Evolutionary conservation across 2,113 vertebrate genomes (phyloP).

Genomic region (Dasyprocta punctata): DNA sequence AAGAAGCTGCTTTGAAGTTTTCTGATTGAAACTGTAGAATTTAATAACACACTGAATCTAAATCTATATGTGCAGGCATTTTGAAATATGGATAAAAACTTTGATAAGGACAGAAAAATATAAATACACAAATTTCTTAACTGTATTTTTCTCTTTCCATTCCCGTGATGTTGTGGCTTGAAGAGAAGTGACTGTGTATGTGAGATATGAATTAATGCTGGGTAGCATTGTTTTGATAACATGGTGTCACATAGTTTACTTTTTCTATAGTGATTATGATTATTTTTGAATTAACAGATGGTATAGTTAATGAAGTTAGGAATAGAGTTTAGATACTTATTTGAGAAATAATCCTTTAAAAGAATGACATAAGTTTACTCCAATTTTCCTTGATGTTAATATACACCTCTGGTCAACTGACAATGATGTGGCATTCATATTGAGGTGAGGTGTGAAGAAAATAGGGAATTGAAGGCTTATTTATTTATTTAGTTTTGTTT

Average conservation of each 20-base stretch:
- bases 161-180: background rate
- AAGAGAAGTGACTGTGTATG: constrained; percentile 1
- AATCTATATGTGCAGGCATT: constrained; percentile 28
- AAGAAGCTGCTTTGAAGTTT: constrained; percentile 18
- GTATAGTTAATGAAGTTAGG: constrained; percentile 13
- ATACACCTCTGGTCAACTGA: background rate
- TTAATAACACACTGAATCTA: constrained; percentile 43
- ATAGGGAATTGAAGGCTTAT: background rate
- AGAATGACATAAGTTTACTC: constrained; percentile 10
- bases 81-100: constrained; percentile 47
- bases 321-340: constrained; percentile 22
- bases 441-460: background rate
- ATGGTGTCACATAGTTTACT: constrained; percentile 9
- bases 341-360: constrained; percentile 53
- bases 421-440: background rate
- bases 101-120: constrained; percentile 34
- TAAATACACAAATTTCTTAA: constrained; percentile 37
- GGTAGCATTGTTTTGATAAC: background rate
- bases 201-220: background rate
- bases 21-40: constrained; percentile 41
- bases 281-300: background rate
- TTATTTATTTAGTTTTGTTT: no score
- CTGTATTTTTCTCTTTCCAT: constrained; percentile 5
- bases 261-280: constrained; percentile 7
- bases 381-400: constrained; percentile 9